Percentiles rank a stretch among this genome's conserved stretches.
Evolutionary conservation across 2,113 vertebrate genomes (phyloP).

Genomic region (Cebus imitator): DNA sequence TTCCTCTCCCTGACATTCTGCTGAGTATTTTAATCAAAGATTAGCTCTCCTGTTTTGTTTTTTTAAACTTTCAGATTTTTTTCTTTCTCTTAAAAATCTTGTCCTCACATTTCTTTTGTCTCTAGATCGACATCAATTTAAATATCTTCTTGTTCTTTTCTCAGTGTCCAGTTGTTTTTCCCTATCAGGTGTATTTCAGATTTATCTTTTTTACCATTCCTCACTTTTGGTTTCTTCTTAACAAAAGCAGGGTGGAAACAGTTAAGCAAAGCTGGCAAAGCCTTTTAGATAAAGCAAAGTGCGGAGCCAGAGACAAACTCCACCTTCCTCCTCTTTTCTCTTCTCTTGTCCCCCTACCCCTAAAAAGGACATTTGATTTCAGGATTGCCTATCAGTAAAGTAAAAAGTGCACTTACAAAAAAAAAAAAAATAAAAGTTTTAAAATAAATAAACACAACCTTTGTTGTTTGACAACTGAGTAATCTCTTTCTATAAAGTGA

Average conservation of each 20-base stretch:
- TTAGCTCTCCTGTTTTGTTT: not conserved
- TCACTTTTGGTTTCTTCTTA: not conserved
- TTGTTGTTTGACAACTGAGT: constrained; percentile 65
- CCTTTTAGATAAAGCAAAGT: not conserved
- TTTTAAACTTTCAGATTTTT: not conserved
- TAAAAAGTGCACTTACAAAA: not conserved
- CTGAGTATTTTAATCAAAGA: constrained; percentile 38
- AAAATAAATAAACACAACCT: constrained; percentile 56
- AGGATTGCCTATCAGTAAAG: not conserved
- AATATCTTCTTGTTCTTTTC: not conserved
- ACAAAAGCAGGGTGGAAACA: constrained; percentile 47
- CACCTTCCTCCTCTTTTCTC: not conserved
- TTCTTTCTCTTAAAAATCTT: constrained; percentile 4
- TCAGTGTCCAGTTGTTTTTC: not conserved
- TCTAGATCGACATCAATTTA: not conserved
- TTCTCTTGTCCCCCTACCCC: too few relatives aligned
- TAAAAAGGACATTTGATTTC: not conserved
- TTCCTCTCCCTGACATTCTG: constrained; percentile 6
- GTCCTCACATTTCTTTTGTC: not conserved
- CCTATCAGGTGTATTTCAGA: not conserved
- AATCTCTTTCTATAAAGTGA: constrained; percentile 60
- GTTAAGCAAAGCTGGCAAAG: constrained; percentile 43
- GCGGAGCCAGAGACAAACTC: not conserved
- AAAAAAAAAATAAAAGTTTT: constrained; percentile 41
- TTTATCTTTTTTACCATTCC: not conserved